These are phyloP conservation scores for Agrilus cyanescens DNA, from an alignment of 2,888 invertebrate species.

Conservation along the genomic window DNA sequence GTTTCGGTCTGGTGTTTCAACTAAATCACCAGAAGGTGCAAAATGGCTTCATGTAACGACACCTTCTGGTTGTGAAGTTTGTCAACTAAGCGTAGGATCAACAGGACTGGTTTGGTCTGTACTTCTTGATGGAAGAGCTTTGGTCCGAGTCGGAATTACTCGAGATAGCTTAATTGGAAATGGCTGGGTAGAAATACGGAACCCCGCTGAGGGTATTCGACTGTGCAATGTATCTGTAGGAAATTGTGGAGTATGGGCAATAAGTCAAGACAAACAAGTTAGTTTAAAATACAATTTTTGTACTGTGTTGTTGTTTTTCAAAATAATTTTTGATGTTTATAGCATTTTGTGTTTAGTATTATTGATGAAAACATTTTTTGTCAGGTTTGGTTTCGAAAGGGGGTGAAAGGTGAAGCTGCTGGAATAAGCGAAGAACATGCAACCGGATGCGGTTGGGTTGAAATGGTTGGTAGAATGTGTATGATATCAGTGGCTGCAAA, in stretches of 20 bases:
- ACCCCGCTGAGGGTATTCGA: conserved; percentile 58
- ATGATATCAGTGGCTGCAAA: conserved; percentile 74
- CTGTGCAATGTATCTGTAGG: conserved; percentile 74
- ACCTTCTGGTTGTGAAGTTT: conserved; percentile 68
- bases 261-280: conserved; percentile 62
- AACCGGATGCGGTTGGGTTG: conserved; percentile 76
- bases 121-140: conserved; percentile 69
- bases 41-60: conserved; percentile 72
- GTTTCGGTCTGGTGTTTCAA: conserved; percentile 72
- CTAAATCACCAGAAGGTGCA: conserved; percentile 74
- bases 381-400: conserved; percentile 74
- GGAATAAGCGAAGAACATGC: conserved; percentile 65
- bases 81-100: conserved; percentile 75
- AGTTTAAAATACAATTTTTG: too few species aligned
- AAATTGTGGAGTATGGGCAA: conserved; percentile 63
- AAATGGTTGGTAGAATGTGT: conserved; percentile 77
- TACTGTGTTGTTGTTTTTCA: too few species aligned
- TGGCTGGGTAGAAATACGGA: conserved; percentile 70
- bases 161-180: conserved; percentile 55
- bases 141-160: conserved; percentile 74
- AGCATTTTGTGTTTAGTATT: too few species aligned
- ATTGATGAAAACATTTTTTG: too few species aligned
- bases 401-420: conserved; percentile 54
- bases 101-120: conserved; percentile 82
- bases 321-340: too few species aligned